phyloP scores from a whole-genome alignment of 2,888 invertebrate genomes.

The Chloroclysta siterata region DNA sequence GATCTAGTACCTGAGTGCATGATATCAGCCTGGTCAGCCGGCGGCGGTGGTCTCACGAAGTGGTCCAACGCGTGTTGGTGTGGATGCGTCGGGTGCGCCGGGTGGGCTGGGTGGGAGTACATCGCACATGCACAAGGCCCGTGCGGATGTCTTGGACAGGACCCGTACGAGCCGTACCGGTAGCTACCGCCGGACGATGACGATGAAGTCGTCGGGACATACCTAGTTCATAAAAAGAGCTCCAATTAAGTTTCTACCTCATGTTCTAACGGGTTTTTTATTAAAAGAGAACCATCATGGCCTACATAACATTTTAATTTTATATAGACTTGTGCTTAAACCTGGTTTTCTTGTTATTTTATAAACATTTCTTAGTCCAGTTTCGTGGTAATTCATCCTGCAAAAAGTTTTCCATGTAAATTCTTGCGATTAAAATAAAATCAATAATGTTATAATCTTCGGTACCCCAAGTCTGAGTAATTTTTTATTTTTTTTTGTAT shows the following conservation, averaged over 20 bases:
- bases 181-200: constrained; percentile 74
- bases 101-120: constrained; percentile 82
- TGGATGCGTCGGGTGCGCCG: constrained; percentile 79
- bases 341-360: background rate
- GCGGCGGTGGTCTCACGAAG: constrained; percentile 79
- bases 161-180: constrained; percentile 84
- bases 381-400: background rate
- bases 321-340: background rate
- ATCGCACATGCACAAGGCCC: constrained; percentile 89
- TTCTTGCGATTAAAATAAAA: background rate
- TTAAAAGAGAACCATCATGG: background rate
- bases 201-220: constrained; percentile 83
- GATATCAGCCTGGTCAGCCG: constrained; percentile 79
- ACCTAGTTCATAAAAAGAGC: constrained; percentile 69
- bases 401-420: background rate
- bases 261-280: background rate
- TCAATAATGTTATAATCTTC: too few species aligned
- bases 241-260: background rate
- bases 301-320: background rate
- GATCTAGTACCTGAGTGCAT: constrained; percentile 75
- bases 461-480: too few species aligned
- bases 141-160: constrained; percentile 90
- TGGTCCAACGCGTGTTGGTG: constrained; percentile 84
- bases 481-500: too few species aligned
- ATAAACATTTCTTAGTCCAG: background rate